Evolutionary conservation across 2,888 invertebrate species (phyloP), one percentile per base, ranked within the genome.

Genomic region (Anodontia alba): DNA sequence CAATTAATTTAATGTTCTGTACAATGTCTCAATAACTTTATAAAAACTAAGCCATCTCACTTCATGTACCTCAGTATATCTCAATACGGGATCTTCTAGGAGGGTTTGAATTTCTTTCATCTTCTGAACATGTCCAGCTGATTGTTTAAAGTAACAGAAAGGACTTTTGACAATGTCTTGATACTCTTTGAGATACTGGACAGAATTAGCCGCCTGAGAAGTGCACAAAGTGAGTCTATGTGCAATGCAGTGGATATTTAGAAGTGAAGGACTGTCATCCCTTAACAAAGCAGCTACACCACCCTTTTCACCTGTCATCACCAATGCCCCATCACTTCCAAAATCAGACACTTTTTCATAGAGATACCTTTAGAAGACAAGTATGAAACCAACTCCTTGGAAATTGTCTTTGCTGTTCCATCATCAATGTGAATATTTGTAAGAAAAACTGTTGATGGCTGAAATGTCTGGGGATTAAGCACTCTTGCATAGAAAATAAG

Each of bases 221-320:
- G 74, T 78, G 0, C 73, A 57, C 15, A 70, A 26, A 33, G 74
- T 69, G 10, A 78, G 57, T 23, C 42, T 74, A 26, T 74, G 69
- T 10, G 73, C 73, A 17, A 78, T 54, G 38, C 69, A 78, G 36
- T 74, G 73, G 46, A 57, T 69, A 43, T 78, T 73, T 15, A 78
- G 8, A 23, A 74, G 20, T 62, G 69, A 62, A 8, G 57, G 73
- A 23, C 74, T 73, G 15, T 78, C 70, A 23, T 62, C 33, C 42
- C 43, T 43, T 26, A 78, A 43, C 31, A 42, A 73, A 8, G 73
- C 78, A 36, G 73, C 70, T 29, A 78, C 20, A 29, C 69, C 78
- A 46, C 33, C 31, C 12, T 33, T 73, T 62, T 62, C 57, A 23
- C 70, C 78, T 29, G 69, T 74, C 78, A 78, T 74, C 8, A 78